Conservation (phyloP, 2,888 invertebrate genomes). For the Perdita meconis region DNA sequence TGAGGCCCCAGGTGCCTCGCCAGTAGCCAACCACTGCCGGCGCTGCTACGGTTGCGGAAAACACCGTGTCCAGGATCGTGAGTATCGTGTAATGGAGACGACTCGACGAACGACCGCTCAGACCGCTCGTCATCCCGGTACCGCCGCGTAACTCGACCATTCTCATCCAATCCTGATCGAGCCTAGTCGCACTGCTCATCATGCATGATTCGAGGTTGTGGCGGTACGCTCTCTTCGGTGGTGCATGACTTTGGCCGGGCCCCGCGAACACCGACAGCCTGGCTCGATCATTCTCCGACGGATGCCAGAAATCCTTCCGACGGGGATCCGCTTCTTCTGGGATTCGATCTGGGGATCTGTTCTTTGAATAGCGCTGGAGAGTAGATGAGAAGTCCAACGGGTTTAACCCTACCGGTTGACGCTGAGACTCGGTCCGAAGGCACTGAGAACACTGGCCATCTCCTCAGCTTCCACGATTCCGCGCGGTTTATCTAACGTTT, state of each 20-base stretch:
- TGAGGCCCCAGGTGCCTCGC: constrained; percentile 93
- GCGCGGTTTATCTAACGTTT: constrained; percentile 22
- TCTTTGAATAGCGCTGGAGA: too few species aligned
- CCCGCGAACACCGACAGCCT: constrained; percentile 24
- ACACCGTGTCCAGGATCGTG: constrained; percentile 89
- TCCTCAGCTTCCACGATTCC: constrained; percentile 2
- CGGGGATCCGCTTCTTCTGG: too few species aligned
- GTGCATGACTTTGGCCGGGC: constrained; percentile 38
- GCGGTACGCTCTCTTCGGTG: constrained; percentile 33
- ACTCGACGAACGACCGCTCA: constrained; percentile 85
- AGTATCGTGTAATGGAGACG: constrained; percentile 85
- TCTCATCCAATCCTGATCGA: constrained; percentile 73
- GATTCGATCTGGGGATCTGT: too few species aligned
- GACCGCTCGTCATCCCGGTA: constrained; percentile 88
- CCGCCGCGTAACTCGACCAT: constrained; percentile 87
- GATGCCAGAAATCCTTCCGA: too few species aligned
- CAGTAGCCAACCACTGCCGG: constrained; percentile 94
- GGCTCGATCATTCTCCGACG: constrained; percentile 27
- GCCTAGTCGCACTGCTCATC: constrained; percentile 71
- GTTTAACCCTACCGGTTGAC: constrained; percentile 1
- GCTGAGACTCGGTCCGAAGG: background rate
- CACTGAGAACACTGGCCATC: background rate
- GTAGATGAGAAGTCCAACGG: too few species aligned
- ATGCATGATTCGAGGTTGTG: constrained; percentile 62
- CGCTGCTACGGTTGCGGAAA: constrained; percentile 90